Conservation (phyloP, 2,888 invertebrate species). For the Margaritifera margaritifera region DNA sequence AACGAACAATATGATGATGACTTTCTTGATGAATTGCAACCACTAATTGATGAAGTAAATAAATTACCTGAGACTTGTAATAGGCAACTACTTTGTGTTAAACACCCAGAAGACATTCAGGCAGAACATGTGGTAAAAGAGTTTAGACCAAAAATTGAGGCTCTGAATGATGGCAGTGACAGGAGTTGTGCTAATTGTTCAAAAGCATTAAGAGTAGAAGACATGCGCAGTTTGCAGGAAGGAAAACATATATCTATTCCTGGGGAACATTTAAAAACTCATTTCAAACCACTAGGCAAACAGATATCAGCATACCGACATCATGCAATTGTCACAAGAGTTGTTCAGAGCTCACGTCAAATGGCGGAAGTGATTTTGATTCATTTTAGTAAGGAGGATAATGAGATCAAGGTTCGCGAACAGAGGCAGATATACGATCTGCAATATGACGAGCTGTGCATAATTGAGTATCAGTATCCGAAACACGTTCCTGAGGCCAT, state of each 20-base stretch:
- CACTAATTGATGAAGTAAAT: too few species aligned
- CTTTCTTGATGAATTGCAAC: too few species aligned
- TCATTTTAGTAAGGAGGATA: constrained; percentile 3
- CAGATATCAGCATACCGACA: constrained; percentile 8
- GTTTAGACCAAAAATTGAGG: neutral
- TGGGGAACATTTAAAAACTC: constrained; percentile 1
- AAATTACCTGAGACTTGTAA: too few species aligned
- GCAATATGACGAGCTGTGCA: constrained; percentile 7
- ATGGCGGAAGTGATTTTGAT: constrained; percentile 7
- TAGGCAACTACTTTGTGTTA: too few species aligned
- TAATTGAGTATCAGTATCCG: constrained; percentile 5
- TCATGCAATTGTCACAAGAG: constrained; percentile 14
- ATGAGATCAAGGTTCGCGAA: constrained; percentile 1
- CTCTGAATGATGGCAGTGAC: neutral
- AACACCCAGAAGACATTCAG: too few species aligned
- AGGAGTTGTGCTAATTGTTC: constrained; percentile 15
- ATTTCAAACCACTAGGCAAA: neutral
- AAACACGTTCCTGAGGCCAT: constrained; percentile 2
- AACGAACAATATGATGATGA: too few species aligned
- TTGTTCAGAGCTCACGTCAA: constrained; percentile 1
- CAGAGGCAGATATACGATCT: constrained; percentile 1
- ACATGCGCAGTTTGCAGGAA: constrained; percentile 2
- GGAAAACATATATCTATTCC: constrained; percentile 14
- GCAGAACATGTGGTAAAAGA: constrained; percentile 1
- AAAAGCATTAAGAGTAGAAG: constrained; percentile 3